Evolutionary conservation across 1,140 invertebrate species (phyloP).

Genomic region (Drosophila ambigua): DNA sequence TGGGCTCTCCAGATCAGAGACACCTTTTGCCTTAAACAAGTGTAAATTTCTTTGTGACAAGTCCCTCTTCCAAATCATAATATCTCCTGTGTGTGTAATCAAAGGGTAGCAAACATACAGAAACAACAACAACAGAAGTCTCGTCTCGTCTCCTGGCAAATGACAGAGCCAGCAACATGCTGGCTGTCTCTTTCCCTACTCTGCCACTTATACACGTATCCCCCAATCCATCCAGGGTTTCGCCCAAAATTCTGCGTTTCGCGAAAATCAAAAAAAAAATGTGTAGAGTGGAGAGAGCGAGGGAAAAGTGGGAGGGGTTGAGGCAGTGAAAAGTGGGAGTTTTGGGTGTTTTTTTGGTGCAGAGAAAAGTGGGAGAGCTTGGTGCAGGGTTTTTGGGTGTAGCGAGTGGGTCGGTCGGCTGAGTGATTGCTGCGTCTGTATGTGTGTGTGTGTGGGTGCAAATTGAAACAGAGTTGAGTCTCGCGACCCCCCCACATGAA

Average conservation of each 20-base stretch:
- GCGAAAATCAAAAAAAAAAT: constrained; percentile 55
- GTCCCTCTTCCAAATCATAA: no score
- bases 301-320: background rate
- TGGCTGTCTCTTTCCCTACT: constrained; percentile 17
- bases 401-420: constrained; percentile 25
- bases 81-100: no score
- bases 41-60: no score
- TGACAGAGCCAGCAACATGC: constrained; percentile 14
- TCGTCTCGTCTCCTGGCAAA: constrained; percentile 17
- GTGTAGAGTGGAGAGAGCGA: constrained; percentile 22
- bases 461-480: constrained; percentile 74
- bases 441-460: constrained; percentile 63
- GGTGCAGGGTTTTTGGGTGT: constrained; percentile 18
- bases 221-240: no score
- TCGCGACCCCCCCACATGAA: constrained; percentile 6
- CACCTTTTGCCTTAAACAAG: no score
- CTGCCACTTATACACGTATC: no score
- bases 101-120: constrained; percentile 24
- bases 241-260: constrained; percentile 53
- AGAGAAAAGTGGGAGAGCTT: constrained; percentile 3
- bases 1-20: no score
- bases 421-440: constrained; percentile 64
- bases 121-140: constrained; percentile 38
- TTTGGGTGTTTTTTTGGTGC: no score
- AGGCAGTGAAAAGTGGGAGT: constrained; percentile 7